Evolutionary conservation across 2,113 vertebrate genomes (phyloP).

Genomic region (Callopanchax toddi): DNA sequence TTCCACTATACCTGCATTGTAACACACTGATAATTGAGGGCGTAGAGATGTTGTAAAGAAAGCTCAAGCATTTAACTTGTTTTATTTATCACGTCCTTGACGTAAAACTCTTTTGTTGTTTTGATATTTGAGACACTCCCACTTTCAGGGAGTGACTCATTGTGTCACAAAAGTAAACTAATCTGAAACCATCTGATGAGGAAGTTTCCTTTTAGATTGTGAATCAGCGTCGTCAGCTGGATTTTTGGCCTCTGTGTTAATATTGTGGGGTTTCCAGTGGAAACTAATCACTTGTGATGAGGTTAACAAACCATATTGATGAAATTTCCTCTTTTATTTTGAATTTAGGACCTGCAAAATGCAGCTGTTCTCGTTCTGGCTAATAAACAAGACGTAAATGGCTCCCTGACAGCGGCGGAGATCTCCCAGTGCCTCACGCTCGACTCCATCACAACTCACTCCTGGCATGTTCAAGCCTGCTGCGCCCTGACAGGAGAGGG

Average conservation of each 20-base stretch:
- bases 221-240: neutral
- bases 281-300: neutral
- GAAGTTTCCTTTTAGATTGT: conserved; percentile 23
- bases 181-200: conserved; percentile 11
- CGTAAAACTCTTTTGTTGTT: neutral
- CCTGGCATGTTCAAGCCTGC: conserved; percentile 87
- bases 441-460: conserved; percentile 81
- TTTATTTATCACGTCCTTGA: neutral
- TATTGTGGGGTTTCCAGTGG: neutral
- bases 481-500: conserved; percentile 87
- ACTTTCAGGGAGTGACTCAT: neutral
- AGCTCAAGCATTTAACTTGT: neutral
- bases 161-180: neutral
- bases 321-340: fast-evolving
- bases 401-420: conserved; percentile 82
- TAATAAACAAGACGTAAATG: conserved; percentile 88
- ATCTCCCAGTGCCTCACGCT: conserved; percentile 85
- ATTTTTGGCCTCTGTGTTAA: neutral
- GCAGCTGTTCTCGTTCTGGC: conserved; percentile 85
- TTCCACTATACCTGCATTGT: too few relatives aligned
- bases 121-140: neutral
- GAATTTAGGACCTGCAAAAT: conserved; percentile 79
- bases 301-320: fast-evolving
- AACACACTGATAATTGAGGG: neutral
- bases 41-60: neutral